Percentiles rank a stretch among this genome's conserved stretches.
These are phyloP conservation scores for Micromys minutus DNA, from an alignment of 2,113 vertebrate species.

Conservation along the genomic window DNA sequence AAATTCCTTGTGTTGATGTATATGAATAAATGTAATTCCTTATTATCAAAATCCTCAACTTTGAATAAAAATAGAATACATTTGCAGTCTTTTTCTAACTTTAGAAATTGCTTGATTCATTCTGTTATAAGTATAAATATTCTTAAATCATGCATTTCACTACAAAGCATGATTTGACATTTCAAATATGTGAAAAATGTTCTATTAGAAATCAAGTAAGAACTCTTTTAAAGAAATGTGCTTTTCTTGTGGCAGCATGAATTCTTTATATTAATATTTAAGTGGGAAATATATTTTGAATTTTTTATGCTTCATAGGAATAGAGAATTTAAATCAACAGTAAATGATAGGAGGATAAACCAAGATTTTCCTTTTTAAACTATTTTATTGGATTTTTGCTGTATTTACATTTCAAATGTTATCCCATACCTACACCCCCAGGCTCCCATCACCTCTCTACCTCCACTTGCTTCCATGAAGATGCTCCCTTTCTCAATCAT, in stretches of 20 bases:
- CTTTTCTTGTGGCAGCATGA: not conserved
- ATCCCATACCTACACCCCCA: no score
- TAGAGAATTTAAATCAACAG: not conserved
- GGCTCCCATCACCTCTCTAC: no score
- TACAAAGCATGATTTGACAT: not conserved
- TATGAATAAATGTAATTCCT: not conserved
- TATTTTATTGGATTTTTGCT: no score
- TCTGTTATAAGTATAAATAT: not conserved
- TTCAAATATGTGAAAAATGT: not conserved
- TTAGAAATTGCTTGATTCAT: not conserved
- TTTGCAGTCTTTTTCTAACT: not conserved
- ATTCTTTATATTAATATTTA: not conserved
- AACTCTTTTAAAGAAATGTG: not conserved
- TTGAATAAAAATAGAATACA: not conserved
- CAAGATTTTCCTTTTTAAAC: not conserved
- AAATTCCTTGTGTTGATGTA: not conserved
- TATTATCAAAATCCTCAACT: not conserved
- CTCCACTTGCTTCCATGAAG: no score
- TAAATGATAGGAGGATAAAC: not conserved
- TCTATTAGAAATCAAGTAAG: not conserved
- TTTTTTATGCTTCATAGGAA: not conserved
- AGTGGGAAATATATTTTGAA: not conserved
- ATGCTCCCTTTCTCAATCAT: no score
- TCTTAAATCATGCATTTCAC: not conserved
- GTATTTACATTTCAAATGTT: no score